Conservation (phyloP, 2,888 invertebrate species). For the Aphidoletes aphidimyza region DNA sequence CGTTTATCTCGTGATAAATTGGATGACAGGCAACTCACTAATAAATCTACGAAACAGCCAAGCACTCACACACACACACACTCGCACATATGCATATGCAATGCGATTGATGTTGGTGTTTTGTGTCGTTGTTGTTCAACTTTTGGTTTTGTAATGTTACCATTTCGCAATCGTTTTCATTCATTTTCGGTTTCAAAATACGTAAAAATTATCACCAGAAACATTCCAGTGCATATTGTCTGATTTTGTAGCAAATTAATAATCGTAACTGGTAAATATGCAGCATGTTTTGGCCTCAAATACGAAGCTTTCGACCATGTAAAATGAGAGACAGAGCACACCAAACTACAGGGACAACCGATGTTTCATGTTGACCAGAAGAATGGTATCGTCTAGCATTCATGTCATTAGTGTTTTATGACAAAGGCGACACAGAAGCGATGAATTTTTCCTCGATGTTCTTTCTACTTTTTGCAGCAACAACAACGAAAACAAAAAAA, state of each 20-base stretch:
- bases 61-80: neutral
- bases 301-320: neutral
- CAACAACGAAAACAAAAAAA: too few species aligned
- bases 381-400: slow-evolving; percentile 28
- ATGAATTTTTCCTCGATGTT: slow-evolving; percentile 16
- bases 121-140: neutral
- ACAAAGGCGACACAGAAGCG: neutral
- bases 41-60: slow-evolving; percentile 41
- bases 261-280: slow-evolving; percentile 40
- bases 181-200: neutral
- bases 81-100: neutral
- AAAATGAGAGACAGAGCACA: neutral
- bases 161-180: neutral
- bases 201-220: slow-evolving; percentile 24
- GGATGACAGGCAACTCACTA: slow-evolving; percentile 40
- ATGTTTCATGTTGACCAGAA: slow-evolving; percentile 37
- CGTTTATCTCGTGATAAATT: slow-evolving; percentile 41
- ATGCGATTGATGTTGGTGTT: neutral
- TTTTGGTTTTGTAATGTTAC: neutral
- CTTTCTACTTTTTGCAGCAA: neutral
- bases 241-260: slow-evolving; percentile 42
- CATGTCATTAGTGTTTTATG: slow-evolving; percentile 51
- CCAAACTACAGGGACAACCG: neutral
- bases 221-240: slow-evolving; percentile 34
- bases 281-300: slow-evolving; percentile 32